Percentiles rank a stretch among this genome's conserved stretches.
These are phyloP conservation scores for Aramus guarauna DNA, from an alignment of 2,113 vertebrate genomes.

Conservation along the genomic window DNA sequence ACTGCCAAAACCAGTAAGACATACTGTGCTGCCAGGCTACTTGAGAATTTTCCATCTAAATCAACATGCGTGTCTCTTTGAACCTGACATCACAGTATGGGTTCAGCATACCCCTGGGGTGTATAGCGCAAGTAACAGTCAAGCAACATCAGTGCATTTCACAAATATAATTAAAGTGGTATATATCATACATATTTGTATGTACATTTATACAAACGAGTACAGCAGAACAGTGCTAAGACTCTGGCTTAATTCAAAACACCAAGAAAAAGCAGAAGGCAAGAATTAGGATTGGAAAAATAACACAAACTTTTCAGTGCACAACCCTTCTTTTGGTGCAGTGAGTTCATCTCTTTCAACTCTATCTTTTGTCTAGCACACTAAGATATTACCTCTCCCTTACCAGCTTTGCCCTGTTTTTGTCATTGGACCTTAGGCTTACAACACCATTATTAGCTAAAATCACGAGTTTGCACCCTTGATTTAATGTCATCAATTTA, in stretches of 20 bases:
- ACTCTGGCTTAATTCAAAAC: not conserved
- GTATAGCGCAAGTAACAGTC: not conserved
- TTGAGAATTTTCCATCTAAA: not conserved
- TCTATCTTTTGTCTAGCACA: not conserved
- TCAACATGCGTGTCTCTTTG: not conserved
- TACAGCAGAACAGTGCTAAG: not conserved
- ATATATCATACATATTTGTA: not conserved
- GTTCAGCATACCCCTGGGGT: not conserved
- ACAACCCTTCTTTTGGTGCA: not conserved
- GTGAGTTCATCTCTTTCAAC: not conserved
- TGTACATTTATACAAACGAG: not conserved
- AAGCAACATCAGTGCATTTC: not conserved
- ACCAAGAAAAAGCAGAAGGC: not conserved
- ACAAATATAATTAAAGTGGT: not conserved
- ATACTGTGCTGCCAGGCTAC: not conserved
- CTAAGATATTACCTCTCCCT: not conserved
- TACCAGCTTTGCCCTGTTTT: not conserved
- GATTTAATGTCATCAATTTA: not conserved
- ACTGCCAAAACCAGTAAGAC: not conserved
- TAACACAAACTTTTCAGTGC: not conserved
- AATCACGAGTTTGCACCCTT: not conserved
- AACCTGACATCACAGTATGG: not conserved
- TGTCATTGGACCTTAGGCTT: not conserved
- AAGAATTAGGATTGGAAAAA: not conserved
- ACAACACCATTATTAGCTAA: not conserved